Percentiles rank a stretch among this genome's conserved stretches.
These are phyloP conservation scores for Ptychochromis oligacanthus DNA, from an alignment of 2,113 vertebrate genomes.

Conservation along the genomic window DNA sequence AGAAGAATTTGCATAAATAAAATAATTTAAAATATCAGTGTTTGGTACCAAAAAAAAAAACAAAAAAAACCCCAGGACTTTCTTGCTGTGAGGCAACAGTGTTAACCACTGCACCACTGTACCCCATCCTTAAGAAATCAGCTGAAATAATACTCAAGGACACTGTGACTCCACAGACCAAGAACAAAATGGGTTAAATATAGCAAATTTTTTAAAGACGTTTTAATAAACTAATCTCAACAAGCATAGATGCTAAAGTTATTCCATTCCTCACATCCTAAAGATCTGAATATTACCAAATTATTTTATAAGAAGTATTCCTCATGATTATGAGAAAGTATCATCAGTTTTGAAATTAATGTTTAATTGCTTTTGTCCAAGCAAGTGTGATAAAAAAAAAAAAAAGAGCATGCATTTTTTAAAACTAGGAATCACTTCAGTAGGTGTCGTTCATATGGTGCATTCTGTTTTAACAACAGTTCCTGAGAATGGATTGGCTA, in stretches of 20 bases:
- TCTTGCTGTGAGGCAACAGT: not conserved
- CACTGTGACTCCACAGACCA: not conserved
- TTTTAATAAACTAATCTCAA: too few relatives aligned
- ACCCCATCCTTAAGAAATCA: not conserved
- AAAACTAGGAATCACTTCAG: not conserved
- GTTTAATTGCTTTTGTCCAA: not conserved
- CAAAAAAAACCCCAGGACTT: too few relatives aligned
- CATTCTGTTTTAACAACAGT: not conserved
- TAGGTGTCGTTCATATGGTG: too few relatives aligned
- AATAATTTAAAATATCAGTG: too few relatives aligned
- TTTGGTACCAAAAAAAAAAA: not conserved
- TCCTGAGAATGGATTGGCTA: not conserved
- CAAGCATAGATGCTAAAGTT: not conserved
- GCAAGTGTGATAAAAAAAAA: not conserved
- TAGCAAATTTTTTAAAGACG: too few relatives aligned
- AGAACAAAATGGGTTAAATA: not conserved
- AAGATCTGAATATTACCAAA: not conserved
- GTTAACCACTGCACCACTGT: not conserved
- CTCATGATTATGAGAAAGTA: not conserved
- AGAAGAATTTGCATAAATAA: too few relatives aligned
- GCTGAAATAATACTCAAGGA: not conserved
- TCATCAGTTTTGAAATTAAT: not conserved
- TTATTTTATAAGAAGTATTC: not conserved
- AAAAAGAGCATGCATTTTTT: too few relatives aligned
- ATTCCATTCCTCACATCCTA: not conserved